A percentile compares a stretch with the other conserved stretches of the same genome.
Evolutionary conservation across 1,140 invertebrate genomes (phyloP).

Genomic region (Lordiphosa clarofinis): DNA sequence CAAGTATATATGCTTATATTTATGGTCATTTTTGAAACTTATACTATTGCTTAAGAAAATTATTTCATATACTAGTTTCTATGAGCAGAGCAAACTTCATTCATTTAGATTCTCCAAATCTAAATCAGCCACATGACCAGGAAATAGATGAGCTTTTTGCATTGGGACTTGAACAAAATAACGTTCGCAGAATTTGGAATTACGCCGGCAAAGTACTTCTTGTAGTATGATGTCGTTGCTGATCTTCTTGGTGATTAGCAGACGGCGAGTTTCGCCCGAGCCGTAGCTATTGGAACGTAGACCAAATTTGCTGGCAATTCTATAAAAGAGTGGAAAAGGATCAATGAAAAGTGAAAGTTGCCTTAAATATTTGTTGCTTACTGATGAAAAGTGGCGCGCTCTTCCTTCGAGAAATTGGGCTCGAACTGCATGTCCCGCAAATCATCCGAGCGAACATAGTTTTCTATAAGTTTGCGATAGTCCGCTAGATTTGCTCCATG

Average conservation of each 20-base stretch:
- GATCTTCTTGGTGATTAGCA: slow-evolving; percentile 79
- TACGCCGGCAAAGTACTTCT: slow-evolving; percentile 54
- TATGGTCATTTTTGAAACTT: not conserved
- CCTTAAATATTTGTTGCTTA: slow-evolving; percentile 53
- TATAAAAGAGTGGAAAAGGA: slow-evolving; percentile 11
- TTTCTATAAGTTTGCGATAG: slow-evolving; percentile 57
- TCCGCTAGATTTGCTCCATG: slow-evolving; percentile 24
- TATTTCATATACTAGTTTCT: slow-evolving; percentile 31
- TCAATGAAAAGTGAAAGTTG: not conserved
- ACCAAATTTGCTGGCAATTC: slow-evolving; percentile 77
- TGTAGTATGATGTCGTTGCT: slow-evolving; percentile 40
- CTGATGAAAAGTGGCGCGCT: slow-evolving; percentile 85
- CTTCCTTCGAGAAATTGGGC: slow-evolving; percentile 86
- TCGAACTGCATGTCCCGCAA: slow-evolving; percentile 85
- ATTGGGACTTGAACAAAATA: slow-evolving; percentile 74
- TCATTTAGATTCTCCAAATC: slow-evolving; percentile 48
- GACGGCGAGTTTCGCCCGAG: slow-evolving; percentile 77
- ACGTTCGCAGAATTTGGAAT: slow-evolving; percentile 63
- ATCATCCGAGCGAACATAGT: slow-evolving; percentile 81
- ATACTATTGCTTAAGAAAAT: slow-evolving; percentile 23
- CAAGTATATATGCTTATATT: not conserved
- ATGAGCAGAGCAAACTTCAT: slow-evolving; percentile 15
- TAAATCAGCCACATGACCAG: slow-evolving; percentile 56
- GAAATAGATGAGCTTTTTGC: slow-evolving; percentile 63
- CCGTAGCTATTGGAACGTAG: slow-evolving; percentile 83